Evolutionary conservation across 2,888 invertebrate genomes (phyloP), one percentile per base, ranked within the genome.

Genomic region (Allophyes oxyacanthae): DNA sequence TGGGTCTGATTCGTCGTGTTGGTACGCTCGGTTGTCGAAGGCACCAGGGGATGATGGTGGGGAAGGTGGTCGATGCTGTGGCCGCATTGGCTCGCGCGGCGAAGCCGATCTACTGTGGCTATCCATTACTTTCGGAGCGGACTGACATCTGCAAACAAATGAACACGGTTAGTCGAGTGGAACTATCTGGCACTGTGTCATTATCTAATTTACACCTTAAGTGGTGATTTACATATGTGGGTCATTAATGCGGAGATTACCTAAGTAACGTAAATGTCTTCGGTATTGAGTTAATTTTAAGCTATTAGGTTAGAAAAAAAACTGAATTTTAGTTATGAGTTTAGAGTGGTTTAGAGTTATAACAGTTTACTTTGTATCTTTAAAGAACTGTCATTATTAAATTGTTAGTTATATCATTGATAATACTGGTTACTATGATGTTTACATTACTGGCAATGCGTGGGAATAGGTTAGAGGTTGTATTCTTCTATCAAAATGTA

Each of bases 1-100:
- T 2, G 84, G 91, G 79, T 90, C 92, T 1, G 86, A 81, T 30
- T 90, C 91, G 72, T 92, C 92, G 70, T 89, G 90, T 51, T 88
- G 87, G 84, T 90, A 93, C 52, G 87, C 92, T 63, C 84, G 90
- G 78, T 95, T 94, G 80, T 95, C 92, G 78, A 92, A 92, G 77
- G 85, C 91, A 8, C 84, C 71, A 4, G 94, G 64, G 77, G 89
- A 77, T 13, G 85, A 68, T 0, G 90, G 91, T 4, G 93, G 92
- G 6, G 92, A 91, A 3, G 92, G 92, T 2, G 93, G 92, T 44
- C 91, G 81, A 77, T 92, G 92, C 61, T 89, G 90, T 84, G 81
- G 95, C 87, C 88, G 94, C 82, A 81, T 76, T 46, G 87, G 91
- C 83, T 95, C 95, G 89, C 81, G 94, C 84, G 87, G 95, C 85